Evolutionary conservation across 2,113 vertebrate genomes (phyloP), one percentile per base, ranked within the genome.

Genomic region (Excalfactoria chinensis): DNA sequence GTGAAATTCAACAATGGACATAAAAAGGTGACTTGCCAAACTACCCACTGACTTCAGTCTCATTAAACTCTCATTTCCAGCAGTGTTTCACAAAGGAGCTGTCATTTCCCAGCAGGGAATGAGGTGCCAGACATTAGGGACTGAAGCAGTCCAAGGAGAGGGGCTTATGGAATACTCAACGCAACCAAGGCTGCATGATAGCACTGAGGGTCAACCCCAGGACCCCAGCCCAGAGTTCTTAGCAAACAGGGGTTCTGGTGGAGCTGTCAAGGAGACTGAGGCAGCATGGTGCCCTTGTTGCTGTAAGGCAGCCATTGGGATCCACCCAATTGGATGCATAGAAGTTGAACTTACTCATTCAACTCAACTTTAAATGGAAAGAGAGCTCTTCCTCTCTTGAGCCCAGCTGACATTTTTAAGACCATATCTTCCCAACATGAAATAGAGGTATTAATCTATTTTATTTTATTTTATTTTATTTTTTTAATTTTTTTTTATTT

Each of bases 231-330:
- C 20, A 6, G 8, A 5, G 34, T 10, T 26, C 49, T 19, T 51
- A 37, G 20, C 12, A 4, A 58, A 58, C 0, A 1, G 8, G 37
- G 76, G n/a, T 4, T 25, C 21, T 3, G 5, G 41, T 11, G 60
- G 32, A 21, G 44, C 12, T 0, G 0, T 48, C 37, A 34, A n/a
- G 43, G 32, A 26, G 22, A 30, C 17, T 0, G 3, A 49, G 46
- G 59, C 20, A 28, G 35, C 12, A 11, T 3, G 20, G 19, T 28
- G 67, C 32, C 62, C 7, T 4, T 22, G 9, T 15, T 86, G 80
- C 43, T 21, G 26, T 28, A 6, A 13, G 28, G 40, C 59, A 69
- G 49, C 49, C 49, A 28, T 41, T 30, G 21, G 41, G 35, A 84
- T 37, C 55, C 63, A 41, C 26, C 41, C 60, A 0, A 0, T 9